phyloP scores from a whole-genome alignment of 2,797 vertebrate genomes.

The Calcarius lapponicus region DNA sequence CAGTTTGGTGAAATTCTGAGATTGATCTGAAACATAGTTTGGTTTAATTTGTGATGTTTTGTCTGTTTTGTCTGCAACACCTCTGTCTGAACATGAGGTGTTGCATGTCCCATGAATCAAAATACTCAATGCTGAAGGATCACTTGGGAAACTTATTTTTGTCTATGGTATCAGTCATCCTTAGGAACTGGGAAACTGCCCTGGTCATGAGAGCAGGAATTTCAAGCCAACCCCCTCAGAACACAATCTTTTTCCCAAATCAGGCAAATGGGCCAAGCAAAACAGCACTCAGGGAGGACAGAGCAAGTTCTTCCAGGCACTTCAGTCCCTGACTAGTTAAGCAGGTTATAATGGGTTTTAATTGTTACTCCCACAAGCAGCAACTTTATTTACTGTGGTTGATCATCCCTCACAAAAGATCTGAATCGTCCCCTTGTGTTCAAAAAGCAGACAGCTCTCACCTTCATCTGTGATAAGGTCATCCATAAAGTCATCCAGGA shows the following conservation, averaged over 20 bases:
- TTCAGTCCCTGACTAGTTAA: conserved; percentile 36
- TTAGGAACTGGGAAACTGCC: background rate
- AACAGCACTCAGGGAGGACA: conserved; percentile 5
- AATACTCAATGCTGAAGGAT: background rate
- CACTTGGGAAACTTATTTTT: background rate
- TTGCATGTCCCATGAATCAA: background rate
- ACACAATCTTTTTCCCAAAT: conserved; percentile 11
- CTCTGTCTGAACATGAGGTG: background rate
- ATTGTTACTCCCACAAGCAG: conserved; percentile 45
- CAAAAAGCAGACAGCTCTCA: conserved; percentile 11
- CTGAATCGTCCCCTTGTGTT: conserved; percentile 20
- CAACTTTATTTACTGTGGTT: conserved; percentile 32
- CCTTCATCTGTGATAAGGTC: background rate
- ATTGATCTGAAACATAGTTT: background rate
- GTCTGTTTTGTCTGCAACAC: too few species aligned
- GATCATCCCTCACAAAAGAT: conserved; percentile 21
- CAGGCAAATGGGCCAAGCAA: background rate
- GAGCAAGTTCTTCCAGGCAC: conserved; percentile 48
- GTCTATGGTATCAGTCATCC: background rate
- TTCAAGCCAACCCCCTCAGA: background rate
- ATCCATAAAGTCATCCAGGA: background rate
- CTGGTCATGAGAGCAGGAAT: background rate
- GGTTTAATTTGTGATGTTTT: background rate
- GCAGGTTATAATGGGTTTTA: conserved; percentile 55
- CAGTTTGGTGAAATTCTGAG: background rate